phyloP scores from a whole-genome alignment of 1,140 invertebrate species.

The Dendrolimus kikuchii region DNA sequence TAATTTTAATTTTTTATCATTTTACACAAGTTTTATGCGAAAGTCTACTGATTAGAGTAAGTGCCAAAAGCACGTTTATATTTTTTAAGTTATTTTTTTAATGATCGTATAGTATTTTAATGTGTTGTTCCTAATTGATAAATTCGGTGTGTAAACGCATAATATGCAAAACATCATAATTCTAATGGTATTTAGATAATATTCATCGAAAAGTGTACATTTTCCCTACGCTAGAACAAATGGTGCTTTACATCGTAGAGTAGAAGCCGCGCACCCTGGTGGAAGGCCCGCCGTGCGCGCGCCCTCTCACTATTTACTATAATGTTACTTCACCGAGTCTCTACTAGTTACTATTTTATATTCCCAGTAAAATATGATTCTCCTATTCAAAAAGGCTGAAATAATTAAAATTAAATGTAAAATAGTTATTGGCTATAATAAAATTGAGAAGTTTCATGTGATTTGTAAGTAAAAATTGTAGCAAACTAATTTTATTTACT shows the following conservation, averaged over 20 bases:
- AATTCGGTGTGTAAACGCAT: conserved; percentile 49
- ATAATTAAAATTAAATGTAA: conserved; percentile 43
- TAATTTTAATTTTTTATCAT: too few species aligned
- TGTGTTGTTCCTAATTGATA: conserved; percentile 68
- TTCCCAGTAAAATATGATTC: conserved; percentile 60
- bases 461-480: conserved; percentile 3
- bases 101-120: conserved; percentile 59
- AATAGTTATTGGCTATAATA: conserved; percentile 55
- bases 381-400: conserved; percentile 70
- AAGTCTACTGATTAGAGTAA: conserved; percentile 34
- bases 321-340: conserved; percentile 61
- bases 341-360: conserved; percentile 69
- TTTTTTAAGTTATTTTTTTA: conserved; percentile 59
- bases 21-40: too few species aligned
- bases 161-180: conserved; percentile 50
- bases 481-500: conserved; percentile 7
- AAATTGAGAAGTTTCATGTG: conserved; percentile 30
- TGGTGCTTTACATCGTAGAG: conserved; percentile 69
- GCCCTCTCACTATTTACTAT: conserved; percentile 34
- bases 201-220: conserved; percentile 64
- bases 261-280: conserved; percentile 28
- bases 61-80: conserved; percentile 62
- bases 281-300: conserved; percentile 20
- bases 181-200: conserved; percentile 62
- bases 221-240: conserved; percentile 70